These are phyloP conservation scores for Drosophila leonis DNA, from an alignment of 2,888 invertebrate species.

Conservation along the genomic window DNA sequence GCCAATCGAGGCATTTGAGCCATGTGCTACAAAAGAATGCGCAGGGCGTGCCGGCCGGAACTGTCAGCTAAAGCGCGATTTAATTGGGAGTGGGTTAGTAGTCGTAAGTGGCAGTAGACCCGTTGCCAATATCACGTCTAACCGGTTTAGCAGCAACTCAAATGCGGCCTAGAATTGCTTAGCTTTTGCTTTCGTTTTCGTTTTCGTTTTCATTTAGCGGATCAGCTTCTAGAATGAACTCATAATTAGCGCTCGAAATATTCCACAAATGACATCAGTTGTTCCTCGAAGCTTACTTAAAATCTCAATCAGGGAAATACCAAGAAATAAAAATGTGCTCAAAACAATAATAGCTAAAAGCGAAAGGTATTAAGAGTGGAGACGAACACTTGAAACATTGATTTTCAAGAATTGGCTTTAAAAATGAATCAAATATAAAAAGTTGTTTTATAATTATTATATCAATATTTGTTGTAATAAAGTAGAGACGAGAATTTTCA, in stretches of 20 bases:
- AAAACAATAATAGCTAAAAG: neutral
- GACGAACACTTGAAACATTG: neutral
- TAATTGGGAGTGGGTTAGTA: slow-evolving; percentile 60
- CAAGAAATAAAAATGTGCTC: neutral
- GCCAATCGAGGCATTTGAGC: slow-evolving; percentile 30
- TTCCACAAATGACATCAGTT: slow-evolving; percentile 53
- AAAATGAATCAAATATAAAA: too few relatives aligned
- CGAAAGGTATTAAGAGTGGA: neutral
- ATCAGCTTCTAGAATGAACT: slow-evolving; percentile 39
- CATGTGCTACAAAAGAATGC: slow-evolving; percentile 8
- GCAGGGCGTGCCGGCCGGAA: slow-evolving; percentile 54
- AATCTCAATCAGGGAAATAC: slow-evolving; percentile 30
- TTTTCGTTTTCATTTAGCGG: slow-evolving; percentile 63
- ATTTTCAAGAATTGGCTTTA: too few relatives aligned
- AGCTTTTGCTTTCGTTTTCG: slow-evolving; percentile 17
- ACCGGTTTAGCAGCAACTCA: slow-evolving; percentile 57
- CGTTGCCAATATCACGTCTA: slow-evolving; percentile 41
- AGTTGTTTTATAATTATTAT: neutral
- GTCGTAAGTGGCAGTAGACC: slow-evolving; percentile 19
- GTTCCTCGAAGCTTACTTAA: slow-evolving; percentile 6
- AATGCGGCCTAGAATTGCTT: slow-evolving; percentile 50
- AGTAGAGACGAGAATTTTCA: too few relatives aligned
- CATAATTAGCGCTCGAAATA: slow-evolving; percentile 44
- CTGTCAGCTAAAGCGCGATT: neutral
- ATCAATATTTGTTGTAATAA: too few relatives aligned